A percentile compares a stretch with the other conserved stretches of the same genome.
Evolutionary conservation across 2,113 vertebrate species (phyloP).

Genomic region (Panthera uncia): DNA sequence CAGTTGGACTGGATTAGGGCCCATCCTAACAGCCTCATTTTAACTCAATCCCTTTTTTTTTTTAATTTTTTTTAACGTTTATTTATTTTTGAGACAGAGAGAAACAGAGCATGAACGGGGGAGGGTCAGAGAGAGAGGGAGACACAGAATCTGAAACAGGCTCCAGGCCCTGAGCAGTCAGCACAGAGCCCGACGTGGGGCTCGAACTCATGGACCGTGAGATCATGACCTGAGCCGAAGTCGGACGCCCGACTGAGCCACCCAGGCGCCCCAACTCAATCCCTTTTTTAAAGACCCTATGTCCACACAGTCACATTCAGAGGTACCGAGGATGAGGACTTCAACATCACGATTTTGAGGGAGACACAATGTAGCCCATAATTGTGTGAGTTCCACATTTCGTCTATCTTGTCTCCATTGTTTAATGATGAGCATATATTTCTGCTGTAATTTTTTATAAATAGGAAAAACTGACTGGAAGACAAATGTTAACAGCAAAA

Average conservation of each 20-base stretch:
- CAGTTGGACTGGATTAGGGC: neutral
- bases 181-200: too few relatives aligned
- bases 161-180: too few relatives aligned
- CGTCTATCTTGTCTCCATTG: neutral
- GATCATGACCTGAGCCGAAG: too few relatives aligned
- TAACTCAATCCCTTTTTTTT: neutral
- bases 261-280: neutral
- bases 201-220: too few relatives aligned
- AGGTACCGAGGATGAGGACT: neutral
- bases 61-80: too few relatives aligned
- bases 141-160: too few relatives aligned
- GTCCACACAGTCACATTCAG: neutral
- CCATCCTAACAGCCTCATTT: neutral
- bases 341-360: neutral
- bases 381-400: neutral
- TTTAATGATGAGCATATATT: neutral
- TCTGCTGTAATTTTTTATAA: neutral
- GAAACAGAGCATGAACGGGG: too few relatives aligned
- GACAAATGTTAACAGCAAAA: neutral
- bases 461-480: neutral
- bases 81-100: too few relatives aligned
- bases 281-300: neutral
- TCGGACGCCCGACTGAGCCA: too few relatives aligned
- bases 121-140: too few relatives aligned
- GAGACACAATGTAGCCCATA: neutral